Evolutionary conservation across 1,140 invertebrate genomes (phyloP).

Genomic region (Drosophila orena): DNA sequence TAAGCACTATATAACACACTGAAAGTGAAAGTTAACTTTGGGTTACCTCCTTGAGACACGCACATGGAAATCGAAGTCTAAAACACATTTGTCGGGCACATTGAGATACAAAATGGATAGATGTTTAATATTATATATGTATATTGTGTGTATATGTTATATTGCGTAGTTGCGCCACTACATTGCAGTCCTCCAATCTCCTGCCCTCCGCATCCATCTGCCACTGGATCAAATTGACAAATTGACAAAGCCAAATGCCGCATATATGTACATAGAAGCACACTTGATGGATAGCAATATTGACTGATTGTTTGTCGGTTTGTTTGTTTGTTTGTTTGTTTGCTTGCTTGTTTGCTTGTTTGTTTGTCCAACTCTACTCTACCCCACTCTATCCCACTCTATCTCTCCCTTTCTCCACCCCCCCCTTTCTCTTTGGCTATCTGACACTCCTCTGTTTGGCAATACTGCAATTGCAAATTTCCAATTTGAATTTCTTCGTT

Average conservation of each 20-base stretch:
- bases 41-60: constrained; percentile 57
- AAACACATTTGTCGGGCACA: constrained; percentile 63
- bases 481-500: constrained; percentile 47
- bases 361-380: too few relatives aligned
- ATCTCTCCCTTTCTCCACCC: background rate
- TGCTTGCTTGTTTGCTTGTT: too few relatives aligned
- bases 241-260: constrained; percentile 61
- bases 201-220: background rate
- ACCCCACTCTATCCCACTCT: background rate
- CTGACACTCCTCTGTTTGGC: constrained; percentile 10
- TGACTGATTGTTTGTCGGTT: constrained; percentile 66
- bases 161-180: constrained; percentile 20
- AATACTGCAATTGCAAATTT: constrained; percentile 37
- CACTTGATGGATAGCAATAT: constrained; percentile 79
- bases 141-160: constrained; percentile 1
- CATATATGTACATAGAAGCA: constrained; percentile 61
- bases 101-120: constrained; percentile 45
- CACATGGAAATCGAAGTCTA: constrained; percentile 65
- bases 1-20: constrained; percentile 43
- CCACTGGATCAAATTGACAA: constrained; percentile 48
- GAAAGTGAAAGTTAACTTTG: constrained; percentile 79
- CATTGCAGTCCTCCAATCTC: constrained; percentile 1
- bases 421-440: background rate
- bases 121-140: constrained; percentile 5
- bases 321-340: constrained; percentile 4